Base-by-base conservation (phyloP, 2,888 invertebrate genomes). In the Amblyteles armatorius region DNA sequence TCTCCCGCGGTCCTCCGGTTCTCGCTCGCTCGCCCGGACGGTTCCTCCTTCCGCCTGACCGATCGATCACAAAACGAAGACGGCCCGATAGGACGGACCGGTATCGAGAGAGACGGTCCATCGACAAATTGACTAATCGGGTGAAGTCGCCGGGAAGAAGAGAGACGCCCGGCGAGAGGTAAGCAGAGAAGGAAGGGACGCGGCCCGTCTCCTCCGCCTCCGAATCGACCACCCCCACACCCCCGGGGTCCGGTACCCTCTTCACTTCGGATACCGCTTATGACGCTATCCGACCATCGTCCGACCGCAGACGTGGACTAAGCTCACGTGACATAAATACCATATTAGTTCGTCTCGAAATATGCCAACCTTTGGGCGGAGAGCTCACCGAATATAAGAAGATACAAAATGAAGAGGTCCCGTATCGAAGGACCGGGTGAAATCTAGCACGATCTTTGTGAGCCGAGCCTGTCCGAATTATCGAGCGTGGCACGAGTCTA, bases 91-190 rank as follows among this genome's bases (percentile, higher is more conserved):
- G 55, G 82, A 60, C 33, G 52, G 65, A 65, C 52, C 50, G 67
- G 83, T 79, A 84, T 83, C 73, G 80, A 86, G 84, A 80, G 72
- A 81, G 78, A 78, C 81, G 77, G 73, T 67, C 77, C 76, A 87
- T 85, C 86, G 87, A 87, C 87, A 87, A 87, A 87, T 87, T 87
- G 87, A 86, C 87, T 87, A 87, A 87, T 87, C 87, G 87, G 86
- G 87, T 87, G 85, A 87, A 87, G 87, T 87, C 87, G 79, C 78
- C 83, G 82, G 86, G 85, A 87, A 86, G 82, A 76, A 85, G 82
- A 77, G 82, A 84, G 86, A 87, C 79, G 86, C 80, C 78, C 79
- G 68, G 55, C 73, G 82, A 71, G 80, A 74, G 57, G 80, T 73
- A 78, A 71, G 68, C 77, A 85, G 76, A 52, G 76, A 79, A 79